A percentile compares a stretch with the other conserved stretches of the same genome.
phyloP scores from a whole-genome alignment of 2,113 vertebrate species.

The Notechis scutatus region DNA sequence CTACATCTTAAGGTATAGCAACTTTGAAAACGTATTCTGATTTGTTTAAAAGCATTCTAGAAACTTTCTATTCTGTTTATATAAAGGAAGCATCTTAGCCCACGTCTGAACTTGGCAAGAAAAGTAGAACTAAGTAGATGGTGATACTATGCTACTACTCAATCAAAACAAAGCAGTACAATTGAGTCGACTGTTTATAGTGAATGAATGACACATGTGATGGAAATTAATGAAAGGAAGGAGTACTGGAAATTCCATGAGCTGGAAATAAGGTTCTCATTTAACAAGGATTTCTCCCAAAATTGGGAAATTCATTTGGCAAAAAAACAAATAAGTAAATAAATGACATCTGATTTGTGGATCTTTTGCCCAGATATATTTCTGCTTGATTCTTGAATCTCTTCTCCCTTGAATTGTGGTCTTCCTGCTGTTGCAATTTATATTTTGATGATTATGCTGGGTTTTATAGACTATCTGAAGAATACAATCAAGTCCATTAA shows the following conservation, averaged over 20 bases:
- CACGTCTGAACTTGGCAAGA: background rate
- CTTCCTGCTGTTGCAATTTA: background rate
- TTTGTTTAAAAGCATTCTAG: background rate
- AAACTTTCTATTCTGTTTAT: background rate
- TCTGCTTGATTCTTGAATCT: background rate
- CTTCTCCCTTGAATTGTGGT: background rate
- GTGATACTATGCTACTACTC: background rate
- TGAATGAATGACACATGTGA: background rate
- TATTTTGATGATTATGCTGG: background rate
- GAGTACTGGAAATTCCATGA: constrained; percentile 4
- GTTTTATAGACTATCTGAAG: background rate
- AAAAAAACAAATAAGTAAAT: background rate
- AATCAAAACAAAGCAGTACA: background rate
- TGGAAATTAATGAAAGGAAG: background rate
- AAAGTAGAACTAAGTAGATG: background rate
- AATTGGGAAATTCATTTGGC: background rate
- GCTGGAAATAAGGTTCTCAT: background rate
- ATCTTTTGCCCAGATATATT: background rate
- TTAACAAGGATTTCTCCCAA: background rate
- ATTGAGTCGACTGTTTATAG: background rate
- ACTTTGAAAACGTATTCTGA: background rate
- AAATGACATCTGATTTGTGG: background rate
- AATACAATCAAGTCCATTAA: background rate
- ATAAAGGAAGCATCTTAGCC: background rate
- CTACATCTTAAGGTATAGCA: background rate